These are phyloP conservation scores for Gastracanthus pulcherrimus DNA, from an alignment of 2,888 invertebrate genomes.

Conservation along the genomic window DNA sequence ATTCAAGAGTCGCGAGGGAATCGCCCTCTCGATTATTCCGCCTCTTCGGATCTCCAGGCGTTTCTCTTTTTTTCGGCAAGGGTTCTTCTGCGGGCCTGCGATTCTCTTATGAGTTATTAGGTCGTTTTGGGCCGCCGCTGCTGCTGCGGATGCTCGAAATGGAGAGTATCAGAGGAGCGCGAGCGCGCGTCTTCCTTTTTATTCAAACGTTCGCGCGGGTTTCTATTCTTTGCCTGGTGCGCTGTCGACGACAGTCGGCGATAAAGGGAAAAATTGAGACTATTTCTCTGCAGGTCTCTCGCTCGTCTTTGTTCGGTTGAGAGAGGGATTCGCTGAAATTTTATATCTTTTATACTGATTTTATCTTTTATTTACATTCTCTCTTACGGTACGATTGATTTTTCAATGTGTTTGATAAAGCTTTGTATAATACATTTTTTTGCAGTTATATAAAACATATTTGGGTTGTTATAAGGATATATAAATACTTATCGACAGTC, in stretches of 20 bases:
- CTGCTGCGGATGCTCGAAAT: constrained; percentile 10
- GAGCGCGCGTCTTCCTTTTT: neutral
- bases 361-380: too few species aligned
- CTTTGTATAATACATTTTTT: too few species aligned
- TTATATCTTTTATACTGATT: too few species aligned
- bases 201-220: neutral
- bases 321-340: too few species aligned
- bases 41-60: constrained; percentile 22
- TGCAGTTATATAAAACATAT: too few species aligned
- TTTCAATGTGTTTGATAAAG: too few species aligned
- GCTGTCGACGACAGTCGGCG: constrained; percentile 32
- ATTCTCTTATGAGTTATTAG: constrained; percentile 56
- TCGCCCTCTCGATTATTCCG: constrained; percentile 58
- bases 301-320: too few species aligned
- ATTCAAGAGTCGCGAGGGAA: constrained; percentile 50
- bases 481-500: too few species aligned
- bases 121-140: constrained; percentile 42
- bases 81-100: neutral
- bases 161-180: constrained; percentile 17
- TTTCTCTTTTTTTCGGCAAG: constrained; percentile 4
- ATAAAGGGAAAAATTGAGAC: constrained; percentile 37
- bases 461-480: too few species aligned
- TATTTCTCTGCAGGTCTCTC: constrained; percentile 14
- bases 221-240: neutral
- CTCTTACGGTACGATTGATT: too few species aligned